Percentiles rank a stretch among this genome's conserved stretches.
phyloP scores from a whole-genome alignment of 2,888 invertebrate species.

The Coelinius sp. region DNA sequence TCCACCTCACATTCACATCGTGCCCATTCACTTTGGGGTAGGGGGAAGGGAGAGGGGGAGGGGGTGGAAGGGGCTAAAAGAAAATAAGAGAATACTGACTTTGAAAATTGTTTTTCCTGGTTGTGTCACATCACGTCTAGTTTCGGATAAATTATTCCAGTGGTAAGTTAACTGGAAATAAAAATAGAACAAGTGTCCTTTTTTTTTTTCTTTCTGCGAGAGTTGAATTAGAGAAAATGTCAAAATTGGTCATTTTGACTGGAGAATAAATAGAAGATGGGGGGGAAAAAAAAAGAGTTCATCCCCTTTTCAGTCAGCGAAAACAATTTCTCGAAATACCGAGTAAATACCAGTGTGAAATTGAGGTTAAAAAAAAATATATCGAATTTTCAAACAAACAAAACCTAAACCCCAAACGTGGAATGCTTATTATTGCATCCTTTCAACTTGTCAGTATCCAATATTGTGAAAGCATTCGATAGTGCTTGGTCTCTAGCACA shows the following conservation, averaged over 20 bases:
- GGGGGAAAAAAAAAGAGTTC: not conserved
- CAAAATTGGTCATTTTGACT: too few species aligned
- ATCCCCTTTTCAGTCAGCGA: not conserved
- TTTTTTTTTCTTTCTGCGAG: too few species aligned
- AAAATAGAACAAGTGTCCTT: too few species aligned
- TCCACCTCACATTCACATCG: slow-evolving; percentile 21
- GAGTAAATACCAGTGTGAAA: not conserved
- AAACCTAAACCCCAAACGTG: not conserved
- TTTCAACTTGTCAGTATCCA: not conserved
- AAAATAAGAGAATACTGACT: slow-evolving; percentile 5
- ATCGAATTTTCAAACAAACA: not conserved
- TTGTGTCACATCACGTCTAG: slow-evolving; percentile 19
- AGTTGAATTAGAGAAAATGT: not conserved
- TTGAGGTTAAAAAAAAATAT: not conserved
- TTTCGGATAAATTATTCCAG: slow-evolving; percentile 21
- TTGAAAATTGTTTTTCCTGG: slow-evolving; percentile 22
- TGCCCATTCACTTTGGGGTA: not conserved
- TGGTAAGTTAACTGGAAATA: slow-evolving; percentile 9
- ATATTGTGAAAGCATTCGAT: slow-evolving; percentile 5
- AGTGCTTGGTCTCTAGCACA: not conserved
- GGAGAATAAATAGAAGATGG: not conserved
- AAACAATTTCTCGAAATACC: not conserved
- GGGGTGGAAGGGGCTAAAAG: too few species aligned
- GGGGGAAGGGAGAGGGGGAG: too few species aligned
- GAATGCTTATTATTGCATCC: slow-evolving; percentile 21